Conservation (phyloP, 2,113 vertebrate species). For the Neofelis nebulosa region DNA sequence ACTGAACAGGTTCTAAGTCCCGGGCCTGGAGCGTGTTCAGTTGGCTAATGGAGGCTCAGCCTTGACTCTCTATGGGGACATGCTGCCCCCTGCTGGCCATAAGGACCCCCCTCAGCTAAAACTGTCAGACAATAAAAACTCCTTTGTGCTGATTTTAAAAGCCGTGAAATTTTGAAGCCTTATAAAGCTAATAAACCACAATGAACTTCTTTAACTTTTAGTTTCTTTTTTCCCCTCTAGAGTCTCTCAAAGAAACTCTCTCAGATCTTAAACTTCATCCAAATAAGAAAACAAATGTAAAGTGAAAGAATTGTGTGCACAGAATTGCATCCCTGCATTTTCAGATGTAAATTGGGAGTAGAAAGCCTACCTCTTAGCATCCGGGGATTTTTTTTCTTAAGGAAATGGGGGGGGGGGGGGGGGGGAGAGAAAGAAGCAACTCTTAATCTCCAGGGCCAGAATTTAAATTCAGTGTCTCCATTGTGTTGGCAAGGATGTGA, state of each 20-base stretch:
- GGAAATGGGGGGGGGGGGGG: not conserved
- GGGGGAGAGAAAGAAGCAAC: not conserved
- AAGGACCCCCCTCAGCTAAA: constrained; percentile 15
- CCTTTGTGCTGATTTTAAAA: not conserved
- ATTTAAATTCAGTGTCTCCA: not conserved
- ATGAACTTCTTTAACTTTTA: not conserved
- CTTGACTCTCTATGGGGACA: constrained; percentile 58
- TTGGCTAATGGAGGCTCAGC: rapidly evolving
- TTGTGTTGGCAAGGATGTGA: not conserved
- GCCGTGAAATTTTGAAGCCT: not conserved
- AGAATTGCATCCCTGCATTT: not conserved
- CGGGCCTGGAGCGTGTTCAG: rapidly evolving
- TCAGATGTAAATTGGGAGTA: constrained; percentile 44
- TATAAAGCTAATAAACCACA: constrained; percentile 22
- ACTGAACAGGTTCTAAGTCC: not conserved
- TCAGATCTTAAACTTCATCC: not conserved
- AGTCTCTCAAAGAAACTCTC: not conserved
- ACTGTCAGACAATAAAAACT: not conserved
- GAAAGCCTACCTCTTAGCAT: not conserved
- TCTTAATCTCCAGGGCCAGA: not conserved
- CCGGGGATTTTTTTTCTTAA: not conserved
- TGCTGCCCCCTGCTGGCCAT: constrained; percentile 86
- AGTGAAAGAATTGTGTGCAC: not conserved
- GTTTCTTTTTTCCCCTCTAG: not conserved
- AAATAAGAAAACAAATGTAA: constrained; percentile 30